Percentiles rank a stretch among this genome's conserved stretches.
These are phyloP conservation scores for Alviniconcha strummeri DNA, from an alignment of 2,888 invertebrate genomes.

Conservation along the genomic window DNA sequence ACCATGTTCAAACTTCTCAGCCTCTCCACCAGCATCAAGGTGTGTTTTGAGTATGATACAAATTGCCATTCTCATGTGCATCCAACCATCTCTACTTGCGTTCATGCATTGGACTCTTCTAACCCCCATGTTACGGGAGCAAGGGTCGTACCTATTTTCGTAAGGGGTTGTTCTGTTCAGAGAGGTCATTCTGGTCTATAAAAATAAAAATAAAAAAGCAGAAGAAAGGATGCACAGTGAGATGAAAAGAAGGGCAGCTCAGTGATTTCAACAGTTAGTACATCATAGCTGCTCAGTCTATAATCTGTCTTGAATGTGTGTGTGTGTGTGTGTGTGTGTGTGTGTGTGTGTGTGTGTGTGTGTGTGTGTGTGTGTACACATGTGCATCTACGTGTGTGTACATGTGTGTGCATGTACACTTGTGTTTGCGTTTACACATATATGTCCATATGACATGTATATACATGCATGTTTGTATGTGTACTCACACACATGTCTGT, in stretches of 20 bases:
- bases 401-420: neutral
- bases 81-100: too few relatives aligned
- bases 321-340: neutral
- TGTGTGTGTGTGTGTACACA: neutral
- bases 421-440: neutral
- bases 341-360: neutral
- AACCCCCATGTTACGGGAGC: too few relatives aligned
- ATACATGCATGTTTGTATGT: neutral
- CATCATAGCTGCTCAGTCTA: neutral
- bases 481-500: neutral
- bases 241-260: neutral
- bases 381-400: neutral
- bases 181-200: neutral
- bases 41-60: slow-evolving; percentile 33
- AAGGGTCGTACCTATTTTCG: too few relatives aligned
- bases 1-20: slow-evolving; percentile 98
- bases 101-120: too few relatives aligned
- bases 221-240: neutral
- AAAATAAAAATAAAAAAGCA: neutral
- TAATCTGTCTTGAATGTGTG: neutral
- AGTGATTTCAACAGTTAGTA: neutral
- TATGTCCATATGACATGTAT: neutral
- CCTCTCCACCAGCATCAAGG: slow-evolving; percentile 85
- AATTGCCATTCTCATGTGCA: too few relatives aligned
- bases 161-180: neutral